Evolutionary conservation across 2,113 vertebrate genomes (phyloP), one percentile per base, ranked within the genome.

Genomic region (Solea senegalensis): DNA sequence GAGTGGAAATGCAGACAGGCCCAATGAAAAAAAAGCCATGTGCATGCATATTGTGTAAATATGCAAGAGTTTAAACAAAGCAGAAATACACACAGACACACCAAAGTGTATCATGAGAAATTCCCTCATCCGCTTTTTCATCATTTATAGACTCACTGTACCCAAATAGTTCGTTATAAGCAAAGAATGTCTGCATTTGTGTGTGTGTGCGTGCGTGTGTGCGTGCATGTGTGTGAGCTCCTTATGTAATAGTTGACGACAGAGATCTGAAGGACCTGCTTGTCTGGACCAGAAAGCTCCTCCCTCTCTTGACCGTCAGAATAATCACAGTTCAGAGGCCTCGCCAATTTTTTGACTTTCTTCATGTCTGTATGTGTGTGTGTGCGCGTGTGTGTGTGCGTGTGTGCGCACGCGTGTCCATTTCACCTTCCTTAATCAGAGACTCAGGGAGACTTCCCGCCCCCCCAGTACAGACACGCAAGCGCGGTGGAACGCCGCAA

Each of bases 361-460:
- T 34, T 58, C 72, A 16, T 59, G 52, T 13, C 9, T 62, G 15
- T 43, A 21, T 48, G 46, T 62, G 58, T 43, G 52, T 68, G 65
- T 48, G n/a, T 50, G 34, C 57, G 50, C 40, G 75, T 45, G 43
- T 61, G 39, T 26, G 46, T 40, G 45, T 39, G 5, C 26, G 13
- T 16, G 57, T 65, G 62, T 12, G 21, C 16, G 44, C 54, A 67
- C 48, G 73, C 45, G 34, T 14, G 46, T 69, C 77, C 54, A 50
- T 13, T 50, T 80, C 66, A 63, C 46, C 69, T 72, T 78, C 69
- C 78, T 58, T 13, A 69, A 70, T 65, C 48, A 86, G 51, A 90
- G 82, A 90, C 89, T 87, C 88, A 90, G 86, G 89, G 80, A 89
- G 82, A 80, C 77, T 65, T 72, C 59, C 6, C 75, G 45, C 34